phyloP scores from a whole-genome alignment of 1,140 invertebrate species.

The Tyrophagus putrescentiae region DNA sequence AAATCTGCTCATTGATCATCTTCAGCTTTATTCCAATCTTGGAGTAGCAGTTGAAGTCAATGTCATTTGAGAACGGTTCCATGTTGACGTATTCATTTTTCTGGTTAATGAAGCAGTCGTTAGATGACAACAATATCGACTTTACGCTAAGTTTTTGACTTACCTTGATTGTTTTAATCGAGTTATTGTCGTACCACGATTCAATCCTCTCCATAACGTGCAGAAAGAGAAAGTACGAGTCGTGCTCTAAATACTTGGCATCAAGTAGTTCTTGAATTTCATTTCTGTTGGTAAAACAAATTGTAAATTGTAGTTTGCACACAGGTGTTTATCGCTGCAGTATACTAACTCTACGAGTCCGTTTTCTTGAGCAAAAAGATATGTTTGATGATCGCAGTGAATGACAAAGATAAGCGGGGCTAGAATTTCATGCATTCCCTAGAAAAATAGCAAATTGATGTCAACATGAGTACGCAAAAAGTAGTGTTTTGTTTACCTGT shows the following conservation, averaged over 20 bases:
- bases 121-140: background rate
- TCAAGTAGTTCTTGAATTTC: slow-evolving; percentile 22
- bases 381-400: slow-evolving; percentile 51
- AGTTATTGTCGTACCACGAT: slow-evolving; percentile 43
- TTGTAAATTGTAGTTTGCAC: slow-evolving; percentile 13
- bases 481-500: slow-evolving; percentile 36
- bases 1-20: slow-evolving; percentile 48
- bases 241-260: slow-evolving; percentile 20
- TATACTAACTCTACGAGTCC: slow-evolving; percentile 34
- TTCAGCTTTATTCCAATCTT: slow-evolving; percentile 47
- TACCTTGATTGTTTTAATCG: slow-evolving; percentile 11
- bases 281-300: slow-evolving; percentile 20
- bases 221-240: slow-evolving; percentile 43
- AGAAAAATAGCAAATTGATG: slow-evolving; percentile 25
- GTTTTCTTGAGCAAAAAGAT: slow-evolving; percentile 38
- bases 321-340: slow-evolving; percentile 16
- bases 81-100: slow-evolving; percentile 19
- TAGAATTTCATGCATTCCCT: slow-evolving; percentile 69
- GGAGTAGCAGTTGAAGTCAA: slow-evolving; percentile 22
- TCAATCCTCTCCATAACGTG: slow-evolving; percentile 55
- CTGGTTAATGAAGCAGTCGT: background rate
- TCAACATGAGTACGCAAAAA: slow-evolving; percentile 3
- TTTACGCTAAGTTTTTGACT: background rate
- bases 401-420: slow-evolving; percentile 58
- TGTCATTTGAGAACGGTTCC: slow-evolving; percentile 24